Evolutionary conservation across 2,113 vertebrate genomes (phyloP).

Genomic region (Lepisosteus oculatus): DNA sequence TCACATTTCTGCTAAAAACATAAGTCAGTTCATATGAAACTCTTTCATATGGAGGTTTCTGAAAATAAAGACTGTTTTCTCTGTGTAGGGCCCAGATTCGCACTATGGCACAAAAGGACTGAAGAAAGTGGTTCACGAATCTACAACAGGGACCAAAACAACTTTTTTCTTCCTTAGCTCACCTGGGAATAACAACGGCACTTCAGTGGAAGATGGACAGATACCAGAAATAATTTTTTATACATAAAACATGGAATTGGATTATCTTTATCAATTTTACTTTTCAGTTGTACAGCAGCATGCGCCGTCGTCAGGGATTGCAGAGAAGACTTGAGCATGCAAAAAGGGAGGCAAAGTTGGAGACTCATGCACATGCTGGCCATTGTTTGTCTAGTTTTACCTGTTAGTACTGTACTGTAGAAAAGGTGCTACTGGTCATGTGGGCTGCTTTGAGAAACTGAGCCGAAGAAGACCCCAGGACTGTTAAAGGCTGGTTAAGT

Average conservation of each 20-base stretch:
- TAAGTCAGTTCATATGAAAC: no score
- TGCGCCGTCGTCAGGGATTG: not conserved
- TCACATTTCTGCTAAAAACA: no score
- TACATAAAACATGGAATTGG: slow-evolving; percentile 56
- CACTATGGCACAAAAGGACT: slow-evolving; percentile 92
- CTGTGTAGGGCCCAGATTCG: slow-evolving; percentile 82
- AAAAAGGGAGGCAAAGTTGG: not conserved
- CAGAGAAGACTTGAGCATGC: not conserved
- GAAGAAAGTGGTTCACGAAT: slow-evolving; percentile 85
- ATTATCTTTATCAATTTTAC: not conserved
- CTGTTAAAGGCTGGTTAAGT: not conserved
- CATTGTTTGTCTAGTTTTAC: not conserved
- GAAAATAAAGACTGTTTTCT: not conserved
- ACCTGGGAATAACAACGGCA: slow-evolving; percentile 92
- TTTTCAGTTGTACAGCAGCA: not conserved
- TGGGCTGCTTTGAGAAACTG: not conserved
- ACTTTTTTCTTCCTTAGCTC: slow-evolving; percentile 90
- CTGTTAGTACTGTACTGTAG: not conserved
- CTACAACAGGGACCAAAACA: slow-evolving; percentile 80
- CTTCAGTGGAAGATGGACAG: slow-evolving; percentile 91
- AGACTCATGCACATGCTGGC: not conserved
- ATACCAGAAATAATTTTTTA: slow-evolving; percentile 97
- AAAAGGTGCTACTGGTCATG: not conserved
- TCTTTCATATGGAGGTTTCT: no score
- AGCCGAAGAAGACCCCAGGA: not conserved